These are phyloP conservation scores for silkworm (Bombyx mori) DNA, from an alignment of 1,140 invertebrate species.

Conservation along the genomic window ASM3026992v2 NC_085109.1:8300001-8300500, in stretches of 20 bases:
- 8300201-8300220: slow-evolving; percentile 25
- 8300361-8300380: slow-evolving; percentile 73
- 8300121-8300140: slow-evolving; percentile 71
- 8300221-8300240: slow-evolving; percentile 21
- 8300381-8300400: slow-evolving; percentile 74
- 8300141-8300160: slow-evolving; percentile 2
- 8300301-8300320: slow-evolving; percentile 71
- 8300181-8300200: slow-evolving; percentile 24
- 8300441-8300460: slow-evolving; percentile 80
- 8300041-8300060: slow-evolving; percentile 83
- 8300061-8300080: slow-evolving; percentile 81
- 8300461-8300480: slow-evolving; percentile 74
- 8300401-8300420: slow-evolving; percentile 57
- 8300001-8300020: slow-evolving; percentile 75
- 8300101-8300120: slow-evolving; percentile 79
- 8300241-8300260: slow-evolving; percentile 48
- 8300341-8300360: slow-evolving; percentile 18
- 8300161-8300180: slow-evolving; percentile 46
- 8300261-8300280: slow-evolving; percentile 87
- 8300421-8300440: slow-evolving; percentile 79
- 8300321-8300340: slow-evolving; percentile 34
- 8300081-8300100: slow-evolving; percentile 72
- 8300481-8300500: slow-evolving; percentile 51
- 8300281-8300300: slow-evolving; percentile 89
- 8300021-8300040: slow-evolving; percentile 84